Conservation (phyloP, 2,888 invertebrate genomes). For the Lordiphosa fenestrarum region DNA sequence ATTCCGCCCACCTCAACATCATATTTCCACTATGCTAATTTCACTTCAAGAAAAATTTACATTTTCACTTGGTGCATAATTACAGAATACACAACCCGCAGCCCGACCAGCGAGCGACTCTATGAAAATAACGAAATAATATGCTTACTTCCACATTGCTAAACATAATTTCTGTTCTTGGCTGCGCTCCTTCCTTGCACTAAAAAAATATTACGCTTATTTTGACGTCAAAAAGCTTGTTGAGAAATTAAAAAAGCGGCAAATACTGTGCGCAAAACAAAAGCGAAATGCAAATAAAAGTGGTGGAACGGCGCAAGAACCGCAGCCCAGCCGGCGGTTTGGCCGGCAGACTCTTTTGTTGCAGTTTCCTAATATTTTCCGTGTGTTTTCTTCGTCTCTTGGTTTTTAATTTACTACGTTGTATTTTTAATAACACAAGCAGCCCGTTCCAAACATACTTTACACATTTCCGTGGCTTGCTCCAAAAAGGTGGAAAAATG, state of each 20-base stretch:
- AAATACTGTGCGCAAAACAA: constrained; percentile 41
- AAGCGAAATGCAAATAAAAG: constrained; percentile 33
- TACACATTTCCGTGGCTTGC: constrained; percentile 36
- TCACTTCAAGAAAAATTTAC: constrained; percentile 47
- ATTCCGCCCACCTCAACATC: background rate
- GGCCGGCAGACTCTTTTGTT: constrained; percentile 39
- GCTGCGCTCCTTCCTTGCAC: constrained; percentile 18
- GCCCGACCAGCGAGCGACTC: constrained; percentile 7
- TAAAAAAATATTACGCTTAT: constrained; percentile 69
- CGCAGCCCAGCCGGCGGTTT: constrained; percentile 43
- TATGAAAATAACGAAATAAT: constrained; percentile 49
- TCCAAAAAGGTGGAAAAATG: constrained; percentile 53
- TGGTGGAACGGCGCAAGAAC: constrained; percentile 18
- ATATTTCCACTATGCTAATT: constrained; percentile 45
- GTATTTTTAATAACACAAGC: constrained; percentile 55
- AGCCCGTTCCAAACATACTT: constrained; percentile 25
- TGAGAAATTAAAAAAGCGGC: constrained; percentile 67
- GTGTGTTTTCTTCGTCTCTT: constrained; percentile 7
- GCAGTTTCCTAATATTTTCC: constrained; percentile 44
- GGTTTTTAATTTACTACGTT: constrained; percentile 53
- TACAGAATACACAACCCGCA: constrained; percentile 16
- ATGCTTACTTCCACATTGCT: constrained; percentile 61
- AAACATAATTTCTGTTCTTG: constrained; percentile 39
- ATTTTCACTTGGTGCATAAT: constrained; percentile 62
- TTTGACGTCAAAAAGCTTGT: constrained; percentile 70